Percentiles rank a stretch among this genome's conserved stretches.
These are phyloP conservation scores for Drosophila atripex DNA, from an alignment of 2,888 invertebrate species.

Conservation along the genomic window DNA sequence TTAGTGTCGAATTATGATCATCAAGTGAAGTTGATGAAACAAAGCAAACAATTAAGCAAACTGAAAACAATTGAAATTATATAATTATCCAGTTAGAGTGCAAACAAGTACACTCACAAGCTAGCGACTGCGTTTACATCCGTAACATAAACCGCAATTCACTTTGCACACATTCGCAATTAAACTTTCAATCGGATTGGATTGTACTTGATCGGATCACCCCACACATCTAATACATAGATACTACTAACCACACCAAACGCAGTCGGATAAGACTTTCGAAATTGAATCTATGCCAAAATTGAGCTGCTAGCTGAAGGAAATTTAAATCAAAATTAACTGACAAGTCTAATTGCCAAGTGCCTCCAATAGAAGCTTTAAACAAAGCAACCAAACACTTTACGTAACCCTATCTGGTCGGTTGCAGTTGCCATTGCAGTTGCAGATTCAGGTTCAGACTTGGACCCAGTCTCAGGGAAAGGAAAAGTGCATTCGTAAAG, in stretches of 20 bases:
- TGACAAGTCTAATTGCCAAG: conserved; percentile 33
- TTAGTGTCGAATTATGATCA: conserved; percentile 62
- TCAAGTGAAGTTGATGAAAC: conserved; percentile 54
- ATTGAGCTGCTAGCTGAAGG: conserved; percentile 22
- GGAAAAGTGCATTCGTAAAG: conserved; percentile 61
- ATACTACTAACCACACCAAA: conserved; percentile 25
- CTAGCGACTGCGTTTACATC: conserved; percentile 39
- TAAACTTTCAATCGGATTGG: conserved; percentile 45
- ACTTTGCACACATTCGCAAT: conserved; percentile 33
- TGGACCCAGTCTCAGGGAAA: conserved; percentile 41
- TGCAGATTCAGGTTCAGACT: background rate
- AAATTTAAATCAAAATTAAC: conserved; percentile 65
- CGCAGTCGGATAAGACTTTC: conserved; percentile 56
- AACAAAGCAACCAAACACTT: conserved; percentile 55
- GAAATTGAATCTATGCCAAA: conserved; percentile 28
- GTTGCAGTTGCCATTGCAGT: conserved; percentile 24
- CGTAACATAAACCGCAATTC: too few relatives aligned
- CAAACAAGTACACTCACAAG: conserved; percentile 1
- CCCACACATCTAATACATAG: background rate
- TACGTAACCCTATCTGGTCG: conserved; percentile 65
- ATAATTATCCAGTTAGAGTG: conserved; percentile 42
- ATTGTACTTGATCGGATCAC: conserved; percentile 41
- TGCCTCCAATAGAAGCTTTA: conserved; percentile 62
- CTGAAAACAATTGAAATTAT: conserved; percentile 34
- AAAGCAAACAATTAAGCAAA: conserved; percentile 17